Evolutionary conservation across 92 coral and sea anemone species (phyloP), one percentile per base, ranked within the genome.

Genomic region (Isaurus tuberculatus): DNA sequence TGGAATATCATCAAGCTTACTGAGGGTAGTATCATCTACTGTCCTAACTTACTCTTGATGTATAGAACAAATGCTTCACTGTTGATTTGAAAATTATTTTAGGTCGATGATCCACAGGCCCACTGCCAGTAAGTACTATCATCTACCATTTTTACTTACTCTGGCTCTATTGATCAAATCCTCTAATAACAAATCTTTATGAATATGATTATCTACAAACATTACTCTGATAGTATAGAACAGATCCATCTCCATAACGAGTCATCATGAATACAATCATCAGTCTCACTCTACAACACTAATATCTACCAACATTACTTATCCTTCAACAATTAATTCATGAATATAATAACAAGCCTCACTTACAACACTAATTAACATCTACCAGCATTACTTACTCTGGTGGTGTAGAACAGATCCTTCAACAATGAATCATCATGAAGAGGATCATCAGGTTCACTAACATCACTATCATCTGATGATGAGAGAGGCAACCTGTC

Each of bases 381-480:
- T n/a, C n/a, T n/a, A n/a, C n/a, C n/a, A 46, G 0, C 65, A 57
- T 57, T 14, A 87, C 93, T 79, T 60, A 95, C 98, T 65, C 81
- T 85, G 63, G 94, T 88, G 6, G 91, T 88, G 72, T 94, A 97
- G 70, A 97, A 94, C 79, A 97, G 83, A 82, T 97, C 98, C 83
- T 79, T 91, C 65, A 97, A 77, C 30, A 97, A 75, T 9, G 99
- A 90, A 57, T 97, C 99, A 65, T 97, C 98, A 84, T 94, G 84
- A 5, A 90, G 73, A 1, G 98, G 99, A 57, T 97, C 98, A 42
- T 92, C 98, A 23, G 92, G 70, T 70, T 95, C 98, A 86, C 99
- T 97, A 63, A 83, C 85, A 53, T 86, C 63, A 61, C 90, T 91
- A 82, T 91, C 86, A 37, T 84, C 81, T 65, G 83, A 87, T 30